phyloP scores from a whole-genome alignment of 2,888 invertebrate genomes.

The Drosophila gaucha region DNA sequence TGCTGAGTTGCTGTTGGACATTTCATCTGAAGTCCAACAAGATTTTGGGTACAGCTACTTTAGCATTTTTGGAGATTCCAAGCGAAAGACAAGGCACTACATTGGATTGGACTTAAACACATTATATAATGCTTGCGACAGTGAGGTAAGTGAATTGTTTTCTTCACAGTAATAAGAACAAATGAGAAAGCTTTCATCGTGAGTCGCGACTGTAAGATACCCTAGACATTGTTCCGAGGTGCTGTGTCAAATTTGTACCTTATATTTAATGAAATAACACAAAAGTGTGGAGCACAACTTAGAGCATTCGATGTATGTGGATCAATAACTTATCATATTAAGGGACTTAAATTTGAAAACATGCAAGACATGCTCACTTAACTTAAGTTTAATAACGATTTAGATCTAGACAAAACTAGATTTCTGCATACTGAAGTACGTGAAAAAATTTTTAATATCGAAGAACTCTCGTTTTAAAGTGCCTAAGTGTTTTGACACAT shows the following conservation, averaged over 20 bases:
- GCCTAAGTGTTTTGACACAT: background rate
- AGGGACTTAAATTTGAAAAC: too few species aligned
- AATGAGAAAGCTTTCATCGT: background rate
- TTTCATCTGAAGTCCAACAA: constrained; percentile 21
- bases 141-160: constrained; percentile 73
- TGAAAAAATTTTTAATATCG: too few species aligned
- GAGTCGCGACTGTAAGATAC: background rate
- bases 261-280: too few species aligned
- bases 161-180: background rate
- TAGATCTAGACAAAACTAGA: too few species aligned
- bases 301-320: too few species aligned
- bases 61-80: constrained; percentile 7
- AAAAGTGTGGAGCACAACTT: too few species aligned
- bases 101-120: constrained; percentile 70
- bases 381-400: too few species aligned
- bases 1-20: constrained; percentile 44
- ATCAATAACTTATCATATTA: too few species aligned
- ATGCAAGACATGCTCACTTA: too few species aligned
- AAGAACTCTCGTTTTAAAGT: background rate
- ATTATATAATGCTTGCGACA: constrained; percentile 80
- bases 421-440: too few species aligned
- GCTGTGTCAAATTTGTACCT: too few species aligned
- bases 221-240: too few species aligned
- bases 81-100: constrained; percentile 30
- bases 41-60: constrained; percentile 18